Evolutionary conservation across 2,797 vertebrate species (phyloP).

Genomic region (Notolabrus celidotus): DNA sequence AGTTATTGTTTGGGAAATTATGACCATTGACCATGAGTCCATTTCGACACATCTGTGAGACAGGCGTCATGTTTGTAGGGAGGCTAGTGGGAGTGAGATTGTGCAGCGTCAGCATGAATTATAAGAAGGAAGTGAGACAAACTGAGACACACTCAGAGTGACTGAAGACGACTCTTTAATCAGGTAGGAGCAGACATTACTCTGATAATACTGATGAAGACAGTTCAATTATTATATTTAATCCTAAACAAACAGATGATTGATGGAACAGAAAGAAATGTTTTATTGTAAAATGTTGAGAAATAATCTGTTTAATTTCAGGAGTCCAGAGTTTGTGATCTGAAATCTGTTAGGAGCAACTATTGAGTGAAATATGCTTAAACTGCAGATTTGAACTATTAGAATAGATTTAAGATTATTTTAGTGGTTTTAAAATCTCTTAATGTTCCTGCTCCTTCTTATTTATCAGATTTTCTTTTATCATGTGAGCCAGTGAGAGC

Average conservation of each 20-base stretch:
- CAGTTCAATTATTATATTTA: not conserved
- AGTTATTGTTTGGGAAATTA: too few relatives aligned
- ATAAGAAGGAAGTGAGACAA: conserved; percentile 58
- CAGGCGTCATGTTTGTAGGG: not conserved
- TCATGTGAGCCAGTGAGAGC: too few relatives aligned
- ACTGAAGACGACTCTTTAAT: conserved; percentile 18
- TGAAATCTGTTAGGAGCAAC: not conserved
- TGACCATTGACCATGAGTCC: too few relatives aligned
- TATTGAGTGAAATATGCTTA: not conserved
- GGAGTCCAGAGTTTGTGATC: not conserved
- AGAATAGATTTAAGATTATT: too few relatives aligned
- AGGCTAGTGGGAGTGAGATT: conserved; percentile 5
- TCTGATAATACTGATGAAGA: not conserved
- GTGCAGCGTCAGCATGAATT: conserved; percentile 5
- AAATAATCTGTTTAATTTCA: not conserved
- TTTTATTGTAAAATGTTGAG: not conserved
- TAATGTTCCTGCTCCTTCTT: too few relatives aligned
- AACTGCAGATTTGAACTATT: too few relatives aligned
- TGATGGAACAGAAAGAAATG: not conserved
- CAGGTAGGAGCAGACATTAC: conserved; percentile 53
- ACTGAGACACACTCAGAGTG: not conserved
- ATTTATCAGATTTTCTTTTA: too few relatives aligned
- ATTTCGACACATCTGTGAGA: not conserved
- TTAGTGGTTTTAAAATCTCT: too few relatives aligned
- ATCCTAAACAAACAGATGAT: not conserved